A percentile compares a stretch with the other conserved stretches of the same genome.
Evolutionary conservation across 2,797 vertebrate genomes (phyloP).

Genomic region (Cygnus olor): DNA sequence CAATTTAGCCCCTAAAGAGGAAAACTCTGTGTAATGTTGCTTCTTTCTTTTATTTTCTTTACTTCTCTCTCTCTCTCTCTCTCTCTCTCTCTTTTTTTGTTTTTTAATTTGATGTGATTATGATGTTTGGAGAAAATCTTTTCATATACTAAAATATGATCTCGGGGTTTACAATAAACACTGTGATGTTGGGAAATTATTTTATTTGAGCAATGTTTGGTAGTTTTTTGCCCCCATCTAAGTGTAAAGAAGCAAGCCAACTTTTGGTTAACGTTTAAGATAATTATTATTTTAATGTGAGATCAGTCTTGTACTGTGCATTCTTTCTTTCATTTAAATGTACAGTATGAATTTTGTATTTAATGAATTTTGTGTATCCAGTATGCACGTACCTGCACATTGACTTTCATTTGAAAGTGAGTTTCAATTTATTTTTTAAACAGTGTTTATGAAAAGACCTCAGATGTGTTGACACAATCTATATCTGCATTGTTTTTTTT

Average conservation of each 20-base stretch:
- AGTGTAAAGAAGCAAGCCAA: constrained; percentile 59
- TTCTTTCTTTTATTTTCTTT: constrained; percentile 32
- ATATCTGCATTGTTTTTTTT: constrained; percentile 82
- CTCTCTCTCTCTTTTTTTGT: neutral
- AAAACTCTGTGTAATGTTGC: constrained; percentile 66
- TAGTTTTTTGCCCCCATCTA: constrained; percentile 35
- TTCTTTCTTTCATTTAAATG: constrained; percentile 87
- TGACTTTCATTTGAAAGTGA: constrained; percentile 84
- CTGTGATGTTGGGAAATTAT: constrained; percentile 91
- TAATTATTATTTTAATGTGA: constrained; percentile 74
- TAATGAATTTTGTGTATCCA: constrained; percentile 86
- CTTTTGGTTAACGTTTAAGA: constrained; percentile 72
- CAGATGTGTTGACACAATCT: constrained; percentile 78
- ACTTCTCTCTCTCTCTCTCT: neutral
- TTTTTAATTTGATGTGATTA: constrained; percentile 66
- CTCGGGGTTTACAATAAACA: constrained; percentile 93
- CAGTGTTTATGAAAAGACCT: constrained; percentile 82
- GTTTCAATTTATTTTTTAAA: constrained; percentile 83
- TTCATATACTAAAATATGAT: constrained; percentile 82
- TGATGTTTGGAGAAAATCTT: constrained; percentile 74
- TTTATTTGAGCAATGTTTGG: constrained; percentile 74
- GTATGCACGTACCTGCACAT: constrained; percentile 91
- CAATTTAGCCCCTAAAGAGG: constrained; percentile 59
- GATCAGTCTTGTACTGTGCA: constrained; percentile 87
- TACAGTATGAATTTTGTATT: constrained; percentile 91